Base-by-base conservation (phyloP, 2,888 invertebrate genomes). In the Dynastes maya region DNA sequence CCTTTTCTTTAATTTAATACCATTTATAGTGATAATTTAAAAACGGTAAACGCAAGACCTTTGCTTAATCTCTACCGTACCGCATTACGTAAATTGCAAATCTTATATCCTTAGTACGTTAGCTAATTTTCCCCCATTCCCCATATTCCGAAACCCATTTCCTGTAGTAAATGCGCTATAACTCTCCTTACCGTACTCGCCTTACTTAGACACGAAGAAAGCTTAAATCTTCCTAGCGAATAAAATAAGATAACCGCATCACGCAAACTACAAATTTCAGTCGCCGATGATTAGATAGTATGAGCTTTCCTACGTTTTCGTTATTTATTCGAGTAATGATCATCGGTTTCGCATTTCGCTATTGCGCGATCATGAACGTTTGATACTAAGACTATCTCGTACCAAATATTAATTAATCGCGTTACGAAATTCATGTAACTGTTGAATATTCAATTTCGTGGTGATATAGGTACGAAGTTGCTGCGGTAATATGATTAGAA, bases 211-310 rank as follows among this genome's bases (percentile, higher is more conserved):
- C 53, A 16, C 53, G 53, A 53, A 53, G 53, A 53, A 13, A 53
- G 22, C 29, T 27, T 22, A 61, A 61, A 22, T 61, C 61, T 61
- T 22, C 11, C 22, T 4, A 0, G 11, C 32, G 61, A 22, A 61
- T 61, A 11, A 22, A 61, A 61, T 61, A 49, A 27, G 51, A 51
- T 70, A 70, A 70, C 29, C 13, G 51, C 6, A 16, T 70, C 70
- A 79, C 79, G 77, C 75, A 76, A 81, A 29, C 22, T 22, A 11
- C 61, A 22, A 61, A 61, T 61, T 22, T 27, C 6, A 16, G 61
- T 61, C 27, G 27, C 5, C 29, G 5, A 61, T 3, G 61, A 61
- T 61, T 61, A 61, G 61, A 27, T 61, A 61, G 5, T 5, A 37
- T 37, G 16, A 61, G 11, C 9, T 29, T 11, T 22, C 5, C 9